Percentiles rank a stretch among this genome's conserved stretches.
These are phyloP conservation scores for Semaprochilodus insignis DNA, from an alignment of 2,797 vertebrate species.

Conservation along the genomic window DNA sequence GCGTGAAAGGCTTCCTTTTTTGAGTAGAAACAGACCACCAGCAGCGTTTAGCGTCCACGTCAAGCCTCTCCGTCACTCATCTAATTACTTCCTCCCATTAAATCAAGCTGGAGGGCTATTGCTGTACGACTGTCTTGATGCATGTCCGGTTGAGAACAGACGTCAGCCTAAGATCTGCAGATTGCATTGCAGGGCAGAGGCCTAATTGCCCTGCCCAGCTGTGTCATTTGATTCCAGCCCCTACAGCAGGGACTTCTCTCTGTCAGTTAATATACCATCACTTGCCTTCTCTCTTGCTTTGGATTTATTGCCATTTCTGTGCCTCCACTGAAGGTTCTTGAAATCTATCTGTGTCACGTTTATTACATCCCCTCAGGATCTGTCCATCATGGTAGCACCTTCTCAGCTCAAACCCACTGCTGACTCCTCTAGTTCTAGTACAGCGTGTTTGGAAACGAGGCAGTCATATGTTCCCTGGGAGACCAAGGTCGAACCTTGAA, in stretches of 20 bases:
- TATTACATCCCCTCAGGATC: conserved; percentile 1
- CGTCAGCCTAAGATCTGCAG: conserved; percentile 38
- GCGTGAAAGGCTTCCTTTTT: conserved; percentile 55
- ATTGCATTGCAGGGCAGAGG: conserved; percentile 49
- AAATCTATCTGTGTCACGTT: background rate
- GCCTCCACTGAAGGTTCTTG: conserved; percentile 1
- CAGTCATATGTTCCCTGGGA: background rate
- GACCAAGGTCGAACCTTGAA: conserved; percentile 30
- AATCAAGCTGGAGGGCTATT: conserved; percentile 59
- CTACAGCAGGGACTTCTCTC: conserved; percentile 38
- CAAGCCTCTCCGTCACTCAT: conserved; percentile 54
- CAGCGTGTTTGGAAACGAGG: background rate
- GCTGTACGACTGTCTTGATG: conserved; percentile 52
- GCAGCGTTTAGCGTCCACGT: conserved; percentile 47
- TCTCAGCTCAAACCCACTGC: background rate
- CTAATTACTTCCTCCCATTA: conserved; percentile 69
- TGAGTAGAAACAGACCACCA: conserved; percentile 50
- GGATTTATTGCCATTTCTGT: conserved; percentile 10
- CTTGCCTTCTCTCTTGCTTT: conserved; percentile 5
- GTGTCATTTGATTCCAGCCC: conserved; percentile 57
- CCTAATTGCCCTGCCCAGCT: conserved; percentile 58
- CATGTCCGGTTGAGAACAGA: conserved; percentile 19
- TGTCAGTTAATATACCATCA: conserved; percentile 18
- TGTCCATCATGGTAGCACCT: background rate
- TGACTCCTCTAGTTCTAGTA: background rate